Evolutionary conservation across 2,888 invertebrate species (phyloP).

Genomic region (Mystacides longicornis): DNA sequence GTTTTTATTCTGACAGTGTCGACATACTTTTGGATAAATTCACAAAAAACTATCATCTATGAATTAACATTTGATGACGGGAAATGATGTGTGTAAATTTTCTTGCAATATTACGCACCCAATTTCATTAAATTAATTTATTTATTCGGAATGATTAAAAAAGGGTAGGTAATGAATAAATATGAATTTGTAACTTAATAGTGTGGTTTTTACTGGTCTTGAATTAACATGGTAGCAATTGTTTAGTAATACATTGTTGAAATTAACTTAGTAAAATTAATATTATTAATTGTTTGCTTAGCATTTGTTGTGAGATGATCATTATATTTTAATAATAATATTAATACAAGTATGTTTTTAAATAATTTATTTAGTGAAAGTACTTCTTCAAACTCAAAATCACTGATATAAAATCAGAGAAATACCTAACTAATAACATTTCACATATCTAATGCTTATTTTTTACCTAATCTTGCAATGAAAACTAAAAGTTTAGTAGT

Average conservation of each 20-base stretch:
- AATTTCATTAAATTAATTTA: neutral
- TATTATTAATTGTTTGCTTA: constrained; percentile 31
- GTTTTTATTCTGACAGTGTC: no score
- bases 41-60: no score
- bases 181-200: neutral
- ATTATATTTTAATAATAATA: constrained; percentile 10
- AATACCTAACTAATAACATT: neutral
- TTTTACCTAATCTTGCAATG: no score
- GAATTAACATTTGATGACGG: no score
- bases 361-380: no score
- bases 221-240: constrained; percentile 30
- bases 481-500: no score
- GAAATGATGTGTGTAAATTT: no score
- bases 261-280: neutral
- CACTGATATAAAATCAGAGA: neutral
- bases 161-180: constrained; percentile 1
- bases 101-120: no score
- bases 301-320: constrained; percentile 50
- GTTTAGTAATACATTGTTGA: neutral
- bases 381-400: neutral
- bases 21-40: no score
- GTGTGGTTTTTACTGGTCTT: constrained; percentile 28
- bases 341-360: neutral
- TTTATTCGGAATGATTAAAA: neutral
- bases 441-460: no score